These are phyloP conservation scores for Drosophila lutescens DNA, from an alignment of 2,888 invertebrate species.

Conservation along the genomic window DNA sequence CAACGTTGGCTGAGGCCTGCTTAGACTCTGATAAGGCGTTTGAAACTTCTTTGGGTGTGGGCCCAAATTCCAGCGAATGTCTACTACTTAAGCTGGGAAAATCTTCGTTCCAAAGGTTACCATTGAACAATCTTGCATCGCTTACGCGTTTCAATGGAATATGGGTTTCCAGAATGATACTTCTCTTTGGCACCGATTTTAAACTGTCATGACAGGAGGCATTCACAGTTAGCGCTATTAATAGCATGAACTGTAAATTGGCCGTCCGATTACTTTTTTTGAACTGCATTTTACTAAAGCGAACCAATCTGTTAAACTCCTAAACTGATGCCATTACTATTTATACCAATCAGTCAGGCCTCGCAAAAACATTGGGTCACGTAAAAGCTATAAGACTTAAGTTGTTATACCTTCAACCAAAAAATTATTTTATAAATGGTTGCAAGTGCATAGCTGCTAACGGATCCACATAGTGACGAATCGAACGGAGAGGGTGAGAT, in stretches of 20 bases:
- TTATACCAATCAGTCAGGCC: conserved; percentile 52
- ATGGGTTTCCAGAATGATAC: conserved; percentile 58
- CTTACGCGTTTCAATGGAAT: conserved; percentile 58
- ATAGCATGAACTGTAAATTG: conserved; percentile 37
- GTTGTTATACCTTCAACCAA: too few relatives aligned
- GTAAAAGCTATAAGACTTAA: not conserved
- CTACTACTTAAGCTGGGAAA: conserved; percentile 43
- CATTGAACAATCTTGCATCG: conserved; percentile 41
- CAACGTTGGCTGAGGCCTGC: conserved; percentile 89
- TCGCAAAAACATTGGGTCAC: not conserved
- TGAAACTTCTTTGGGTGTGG: conserved; percentile 88
- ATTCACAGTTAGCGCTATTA: conserved; percentile 19
- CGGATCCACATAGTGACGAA: too few relatives aligned
- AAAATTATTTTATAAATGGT: too few relatives aligned
- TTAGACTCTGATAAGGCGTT: conserved; percentile 90
- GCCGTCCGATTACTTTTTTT: conserved; percentile 8
- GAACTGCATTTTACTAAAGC: conserved; percentile 31
- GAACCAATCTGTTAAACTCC: conserved; percentile 39
- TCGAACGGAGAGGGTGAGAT: too few relatives aligned
- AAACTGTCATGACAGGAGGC: conserved; percentile 31
- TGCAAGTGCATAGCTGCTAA: too few relatives aligned
- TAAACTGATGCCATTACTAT: conserved; percentile 40
- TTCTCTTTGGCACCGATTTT: conserved; percentile 69
- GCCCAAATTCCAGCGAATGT: conserved; percentile 59
- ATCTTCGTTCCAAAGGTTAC: conserved; percentile 50